Conservation (phyloP, 2,113 vertebrate genomes). For the Microcebus tavaratra region DNA sequence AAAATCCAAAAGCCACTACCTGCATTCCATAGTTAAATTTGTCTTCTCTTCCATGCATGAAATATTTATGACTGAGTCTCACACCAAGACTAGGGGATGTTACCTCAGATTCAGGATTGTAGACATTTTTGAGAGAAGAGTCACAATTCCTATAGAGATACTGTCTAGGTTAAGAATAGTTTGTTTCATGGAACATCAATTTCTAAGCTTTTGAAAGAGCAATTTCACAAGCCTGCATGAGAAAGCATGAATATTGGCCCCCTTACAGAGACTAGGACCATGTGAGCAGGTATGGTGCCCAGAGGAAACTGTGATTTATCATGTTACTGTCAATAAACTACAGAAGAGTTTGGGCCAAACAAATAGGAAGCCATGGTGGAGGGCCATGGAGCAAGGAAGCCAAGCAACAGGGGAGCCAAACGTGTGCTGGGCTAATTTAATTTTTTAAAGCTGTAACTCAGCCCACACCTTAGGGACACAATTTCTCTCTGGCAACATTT, state of each 20-base stretch:
- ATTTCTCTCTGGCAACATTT: conserved; percentile 49
- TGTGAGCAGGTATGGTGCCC: conserved; percentile 33
- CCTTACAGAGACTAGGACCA: conserved; percentile 42
- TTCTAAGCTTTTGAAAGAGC: conserved; percentile 15
- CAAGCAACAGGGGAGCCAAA: conserved; percentile 17
- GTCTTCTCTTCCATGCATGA: background rate
- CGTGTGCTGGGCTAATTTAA: conserved; percentile 41
- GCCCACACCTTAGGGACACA: background rate
- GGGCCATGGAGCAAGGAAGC: conserved; percentile 19
- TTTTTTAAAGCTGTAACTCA: conserved; percentile 64
- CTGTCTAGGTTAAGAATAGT: background rate
- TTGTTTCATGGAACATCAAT: conserved; percentile 29
- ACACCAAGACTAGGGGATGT: background rate
- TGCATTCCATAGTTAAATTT: background rate
- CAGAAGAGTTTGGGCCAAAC: background rate
- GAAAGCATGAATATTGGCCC: conserved; percentile 17
- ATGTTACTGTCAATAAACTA: conserved; percentile 43
- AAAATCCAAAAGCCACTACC: background rate
- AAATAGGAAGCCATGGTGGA: background rate
- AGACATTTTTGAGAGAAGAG: background rate
- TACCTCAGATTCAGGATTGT: background rate
- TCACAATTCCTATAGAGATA: background rate
- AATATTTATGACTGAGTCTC: background rate
- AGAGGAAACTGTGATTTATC: conserved; percentile 61
- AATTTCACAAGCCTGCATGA: conserved; percentile 22